Evolutionary conservation across 2,888 invertebrate species (phyloP).

Genomic region (Drosophila gaucha): DNA sequence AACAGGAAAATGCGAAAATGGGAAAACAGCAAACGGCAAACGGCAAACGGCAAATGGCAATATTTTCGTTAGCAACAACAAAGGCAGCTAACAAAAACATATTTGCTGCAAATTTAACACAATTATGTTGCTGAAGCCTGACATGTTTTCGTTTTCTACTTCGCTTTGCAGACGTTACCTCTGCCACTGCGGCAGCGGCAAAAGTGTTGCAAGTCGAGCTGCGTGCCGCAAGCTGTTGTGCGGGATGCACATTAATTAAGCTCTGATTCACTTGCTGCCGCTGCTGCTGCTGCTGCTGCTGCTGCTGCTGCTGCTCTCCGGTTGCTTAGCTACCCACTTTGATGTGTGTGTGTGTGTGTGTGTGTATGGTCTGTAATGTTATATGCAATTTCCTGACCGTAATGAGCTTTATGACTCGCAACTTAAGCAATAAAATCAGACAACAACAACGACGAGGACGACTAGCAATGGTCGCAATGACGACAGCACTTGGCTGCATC

Average conservation of each 20-base stretch:
- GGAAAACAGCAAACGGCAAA: constrained; percentile 8
- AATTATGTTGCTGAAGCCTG: constrained; percentile 75
- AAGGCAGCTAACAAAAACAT: constrained; percentile 52
- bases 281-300: no score
- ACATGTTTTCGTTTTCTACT: constrained; percentile 69
- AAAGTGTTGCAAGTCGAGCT: constrained; percentile 58
- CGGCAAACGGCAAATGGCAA: constrained; percentile 33
- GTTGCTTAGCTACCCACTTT: constrained; percentile 26
- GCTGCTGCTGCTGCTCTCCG: no score
- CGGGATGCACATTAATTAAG: constrained; percentile 69
- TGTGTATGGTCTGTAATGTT: constrained; percentile 49
- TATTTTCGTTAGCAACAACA: constrained; percentile 41
- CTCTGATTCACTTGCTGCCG: constrained; percentile 53
- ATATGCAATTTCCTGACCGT: constrained; percentile 72
- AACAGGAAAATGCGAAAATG: constrained; percentile 17
- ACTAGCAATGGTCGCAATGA: constrained; percentile 32
- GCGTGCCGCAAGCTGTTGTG: constrained; percentile 45
- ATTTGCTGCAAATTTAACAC: constrained; percentile 72
- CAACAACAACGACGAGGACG: constrained; percentile 33
- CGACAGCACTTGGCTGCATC: constrained; percentile 58
- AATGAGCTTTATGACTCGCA: constrained; percentile 78
- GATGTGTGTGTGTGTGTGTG: constrained; percentile 3
- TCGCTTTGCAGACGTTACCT: constrained; percentile 20
- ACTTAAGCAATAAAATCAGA: constrained; percentile 68
- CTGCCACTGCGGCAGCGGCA: constrained; percentile 29